These are phyloP conservation scores for Hirtodrosophila cameraria DNA, from an alignment of 2,888 invertebrate species.

Conservation along the genomic window DNA sequence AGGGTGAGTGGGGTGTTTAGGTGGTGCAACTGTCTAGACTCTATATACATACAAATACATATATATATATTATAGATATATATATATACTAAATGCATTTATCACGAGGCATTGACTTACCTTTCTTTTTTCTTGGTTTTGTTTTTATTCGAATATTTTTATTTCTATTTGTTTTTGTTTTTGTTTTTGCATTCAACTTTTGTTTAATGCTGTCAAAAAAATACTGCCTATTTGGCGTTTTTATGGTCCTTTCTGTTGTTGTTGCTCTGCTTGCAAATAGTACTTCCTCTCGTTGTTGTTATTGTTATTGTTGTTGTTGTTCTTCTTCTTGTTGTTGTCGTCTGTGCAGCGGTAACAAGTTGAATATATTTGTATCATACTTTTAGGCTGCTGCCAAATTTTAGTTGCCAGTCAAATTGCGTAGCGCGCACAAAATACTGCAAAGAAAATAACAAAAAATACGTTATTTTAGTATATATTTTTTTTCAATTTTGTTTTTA, in stretches of 20 bases:
- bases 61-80: conserved; percentile 1
- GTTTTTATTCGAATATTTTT: neutral
- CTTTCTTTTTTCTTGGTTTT: conserved; percentile 34
- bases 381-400: conserved; percentile 65
- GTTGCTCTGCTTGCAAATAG: neutral
- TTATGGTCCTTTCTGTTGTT: conserved; percentile 34
- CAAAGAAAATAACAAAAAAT: conserved; percentile 38
- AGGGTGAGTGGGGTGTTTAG: conserved; percentile 6
- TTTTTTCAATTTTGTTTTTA: neutral
- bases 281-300: conserved; percentile 21
- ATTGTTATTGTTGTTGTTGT: conserved; percentile 11
- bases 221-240: conserved; percentile 30
- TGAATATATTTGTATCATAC: conserved; percentile 67
- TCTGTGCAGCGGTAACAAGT: conserved; percentile 53
- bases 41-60: conserved; percentile 24
- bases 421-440: conserved; percentile 66
- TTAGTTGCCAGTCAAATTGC: conserved; percentile 34
- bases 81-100: neutral
- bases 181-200: conserved; percentile 40
- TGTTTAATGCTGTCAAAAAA: conserved; percentile 34
- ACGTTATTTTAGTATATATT: conserved; percentile 5
- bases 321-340: conserved; percentile 31
- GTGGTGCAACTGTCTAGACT: conserved; percentile 73
- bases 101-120: conserved; percentile 64
- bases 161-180: conserved; percentile 21